Evolutionary conservation across 1,140 invertebrate species (phyloP).

Genomic region (Atopsyche davidsoni): DNA sequence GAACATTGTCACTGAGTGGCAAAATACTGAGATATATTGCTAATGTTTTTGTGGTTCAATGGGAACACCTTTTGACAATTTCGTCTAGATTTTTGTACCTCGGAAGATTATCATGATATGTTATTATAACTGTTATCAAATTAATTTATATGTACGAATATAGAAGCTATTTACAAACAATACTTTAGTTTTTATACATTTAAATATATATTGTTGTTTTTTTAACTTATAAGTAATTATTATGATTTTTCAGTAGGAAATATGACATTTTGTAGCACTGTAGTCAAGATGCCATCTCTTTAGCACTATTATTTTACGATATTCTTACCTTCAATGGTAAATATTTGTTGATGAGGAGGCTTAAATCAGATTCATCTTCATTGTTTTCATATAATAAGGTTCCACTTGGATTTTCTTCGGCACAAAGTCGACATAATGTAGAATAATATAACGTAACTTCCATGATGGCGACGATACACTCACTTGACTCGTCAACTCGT

Average conservation of each 20-base stretch:
- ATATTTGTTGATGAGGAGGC: constrained; percentile 59
- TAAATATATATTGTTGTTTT: constrained; percentile 5
- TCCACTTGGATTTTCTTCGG: constrained; percentile 62
- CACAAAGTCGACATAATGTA: constrained; percentile 65
- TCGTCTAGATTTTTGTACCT: constrained; percentile 59
- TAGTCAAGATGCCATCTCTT: constrained; percentile 59
- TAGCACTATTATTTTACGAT: constrained; percentile 33
- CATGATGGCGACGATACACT: constrained; percentile 17
- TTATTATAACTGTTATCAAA: not conserved
- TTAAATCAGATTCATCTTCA: constrained; percentile 54
- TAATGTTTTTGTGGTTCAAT: constrained; percentile 88
- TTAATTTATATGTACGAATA: not conserved
- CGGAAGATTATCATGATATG: constrained; percentile 52
- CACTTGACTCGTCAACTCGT: not conserved
- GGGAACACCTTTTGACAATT: constrained; percentile 61
- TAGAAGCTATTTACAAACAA: constrained; percentile 28
- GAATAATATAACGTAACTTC: constrained; percentile 53
- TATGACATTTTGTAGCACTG: constrained; percentile 41
- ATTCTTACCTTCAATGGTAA: constrained; percentile 61
- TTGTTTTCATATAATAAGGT: constrained; percentile 54
- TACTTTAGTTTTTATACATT: constrained; percentile 8
- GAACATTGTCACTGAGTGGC: constrained; percentile 81
- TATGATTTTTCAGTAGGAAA: constrained; percentile 21
- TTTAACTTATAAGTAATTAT: constrained; percentile 10
- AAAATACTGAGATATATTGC: constrained; percentile 78